Evolutionary conservation across 2,797 vertebrate genomes (phyloP), one percentile per base, ranked within the genome.

Genomic region (Tadarida brasiliensis): DNA sequence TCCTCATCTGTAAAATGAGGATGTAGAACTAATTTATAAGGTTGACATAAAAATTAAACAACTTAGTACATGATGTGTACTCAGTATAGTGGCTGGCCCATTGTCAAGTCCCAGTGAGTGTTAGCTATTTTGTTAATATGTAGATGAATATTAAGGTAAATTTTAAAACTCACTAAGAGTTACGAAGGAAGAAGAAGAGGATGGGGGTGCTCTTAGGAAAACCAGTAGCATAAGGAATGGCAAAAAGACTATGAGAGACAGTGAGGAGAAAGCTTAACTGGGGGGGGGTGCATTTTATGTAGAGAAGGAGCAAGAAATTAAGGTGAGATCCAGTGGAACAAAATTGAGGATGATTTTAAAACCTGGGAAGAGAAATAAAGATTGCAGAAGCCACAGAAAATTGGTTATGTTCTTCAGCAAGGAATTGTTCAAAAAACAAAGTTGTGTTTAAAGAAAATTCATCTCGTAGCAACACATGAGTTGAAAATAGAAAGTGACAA

Each of bases 401-500:
- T 22, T 33, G 11, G 26, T 81, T 84, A 30, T 11, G 1, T 86
- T 74, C 76, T 94, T 92, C 59, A 78, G 59, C 20, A 93, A 93
- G 84, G n/a, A 93, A 94, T 14, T 28, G 49, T 67, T 93, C 68
- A n/a, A 65, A 82, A 87, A 19, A 26, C 54, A 67, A 90, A 68
- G 54, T 57, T 17, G 1, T 61, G 0, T 63, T 92, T 96, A 90
- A 93, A 94, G 86, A 96, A 93, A 80, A 81, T 68, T 80, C 0
- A 1, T 95, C 83, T 94, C 83, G 7, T 93, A 89, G 71, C 78
- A 96, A 87, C 89, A 68, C 44, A 17, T 59, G 51, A 78, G 49
- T 85, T 94, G 39, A 77, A 96, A 96, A 94, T 57, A 91, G 77
- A n/a, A 94, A 93, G 49, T 61, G 80, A 63, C 70, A 94, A 87